These are phyloP conservation scores for Malacosoma neustria DNA, from an alignment of 2,888 invertebrate species.

Conservation along the genomic window DNA sequence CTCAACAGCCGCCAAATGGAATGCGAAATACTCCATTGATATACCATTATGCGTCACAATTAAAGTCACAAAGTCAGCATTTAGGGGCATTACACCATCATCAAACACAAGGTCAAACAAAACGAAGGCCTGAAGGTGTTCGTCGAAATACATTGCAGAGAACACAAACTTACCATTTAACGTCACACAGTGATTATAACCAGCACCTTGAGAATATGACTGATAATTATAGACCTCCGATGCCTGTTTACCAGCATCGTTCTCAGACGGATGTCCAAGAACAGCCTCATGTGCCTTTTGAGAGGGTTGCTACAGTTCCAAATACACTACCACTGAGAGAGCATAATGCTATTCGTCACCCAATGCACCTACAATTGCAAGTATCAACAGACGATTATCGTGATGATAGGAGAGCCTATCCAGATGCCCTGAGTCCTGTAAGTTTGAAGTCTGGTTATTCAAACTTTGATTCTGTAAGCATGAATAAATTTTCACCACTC, in stretches of 20 bases:
- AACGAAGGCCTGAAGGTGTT: constrained; percentile 46
- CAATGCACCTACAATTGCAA: constrained; percentile 56
- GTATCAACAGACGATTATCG: constrained; percentile 60
- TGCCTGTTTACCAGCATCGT: constrained; percentile 48
- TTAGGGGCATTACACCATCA: constrained; percentile 55
- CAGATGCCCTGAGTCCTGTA: constrained; percentile 53
- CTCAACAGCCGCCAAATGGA: constrained; percentile 42
- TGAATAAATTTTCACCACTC: constrained; percentile 58
- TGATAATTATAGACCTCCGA: constrained; percentile 43
- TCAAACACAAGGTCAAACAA: constrained; percentile 44
- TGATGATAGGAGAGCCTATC: constrained; percentile 44
- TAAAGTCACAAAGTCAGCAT: constrained; percentile 65
- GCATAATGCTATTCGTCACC: constrained; percentile 47
- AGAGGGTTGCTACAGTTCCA: constrained; percentile 46
- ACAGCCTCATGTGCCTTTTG: constrained; percentile 41
- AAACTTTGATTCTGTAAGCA: constrained; percentile 56
- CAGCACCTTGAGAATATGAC: constrained; percentile 58
- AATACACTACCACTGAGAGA: constrained; percentile 59
- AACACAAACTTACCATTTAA: constrained; percentile 67
- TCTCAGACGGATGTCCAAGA: constrained; percentile 64
- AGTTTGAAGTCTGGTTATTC: constrained; percentile 61
- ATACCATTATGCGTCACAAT: constrained; percentile 66
- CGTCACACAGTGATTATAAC: constrained; percentile 66
- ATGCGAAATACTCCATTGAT: constrained; percentile 54
- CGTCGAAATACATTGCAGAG: constrained; percentile 60